These are phyloP conservation scores for Turritopsis dohrnii DNA, from an alignment of 30 jellyfish, hydroid and myxozoan species.

Conservation along the genomic window DNA sequence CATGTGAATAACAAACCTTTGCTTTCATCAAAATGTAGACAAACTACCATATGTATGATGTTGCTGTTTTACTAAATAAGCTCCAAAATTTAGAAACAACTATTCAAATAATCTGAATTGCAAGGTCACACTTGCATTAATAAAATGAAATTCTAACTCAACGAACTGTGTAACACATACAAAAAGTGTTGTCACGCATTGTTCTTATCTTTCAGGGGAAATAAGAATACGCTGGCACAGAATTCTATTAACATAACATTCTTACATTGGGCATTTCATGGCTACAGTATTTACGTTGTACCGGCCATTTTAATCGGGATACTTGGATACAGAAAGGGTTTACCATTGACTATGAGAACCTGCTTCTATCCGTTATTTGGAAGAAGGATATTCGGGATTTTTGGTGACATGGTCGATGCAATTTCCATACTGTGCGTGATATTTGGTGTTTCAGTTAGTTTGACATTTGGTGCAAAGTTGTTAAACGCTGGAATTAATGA, in stretches of 20 bases:
- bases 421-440: background rate
- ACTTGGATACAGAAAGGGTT: background rate
- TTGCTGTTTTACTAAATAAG: too few species aligned
- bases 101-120: too few species aligned
- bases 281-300: background rate
- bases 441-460: background rate
- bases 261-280: conserved; percentile 2
- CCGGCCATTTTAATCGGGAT: background rate
- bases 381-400: background rate
- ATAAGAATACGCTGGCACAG: conserved; percentile 8
- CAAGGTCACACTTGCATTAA: too few species aligned
- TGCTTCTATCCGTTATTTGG: conserved; percentile 7
- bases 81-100: too few species aligned
- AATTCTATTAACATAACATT: background rate
- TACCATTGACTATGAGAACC: conserved; percentile 5
- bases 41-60: too few species aligned
- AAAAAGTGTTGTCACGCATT: too few species aligned
- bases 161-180: background rate
- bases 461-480: background rate
- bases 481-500: background rate
- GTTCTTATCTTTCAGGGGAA: background rate
- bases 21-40: too few species aligned
- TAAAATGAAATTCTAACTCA: background rate
- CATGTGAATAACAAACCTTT: too few species aligned
- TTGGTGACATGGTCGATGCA: background rate